Evolutionary conservation across 2,113 vertebrate species (phyloP), one percentile per base, ranked within the genome.

Genomic region (Crypturellus undulatus): DNA sequence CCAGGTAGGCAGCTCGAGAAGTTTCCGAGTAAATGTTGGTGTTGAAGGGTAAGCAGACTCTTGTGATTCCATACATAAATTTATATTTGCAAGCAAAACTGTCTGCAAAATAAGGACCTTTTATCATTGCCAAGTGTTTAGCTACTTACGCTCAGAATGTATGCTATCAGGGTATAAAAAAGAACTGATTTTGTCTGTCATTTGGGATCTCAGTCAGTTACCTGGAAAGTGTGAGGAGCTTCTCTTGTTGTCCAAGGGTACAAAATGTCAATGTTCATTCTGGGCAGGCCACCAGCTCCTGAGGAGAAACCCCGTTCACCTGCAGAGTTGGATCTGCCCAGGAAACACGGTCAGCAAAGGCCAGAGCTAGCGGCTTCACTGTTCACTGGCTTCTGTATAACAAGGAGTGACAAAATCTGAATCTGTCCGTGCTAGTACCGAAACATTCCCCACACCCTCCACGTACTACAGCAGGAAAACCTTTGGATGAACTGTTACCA

Each of bases 1-100:
- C 95, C 98, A 99, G 98, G 99, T 99, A 97, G 76, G 97, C 96
- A 60, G 82, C 45, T 54, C 45, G 62, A 62, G 75, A 71, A 14
- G 10, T 75, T 85, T 86, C 68, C 45, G 25, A 72, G 80, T 89
- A 64, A 49, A 56, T 24, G 64, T 75, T 89, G 86, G 59, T 42
- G 3, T 42, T 82, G 83, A 62, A 89, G 80, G 70, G 49, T 47
- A 92, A 86, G 67, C 83, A 59, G 45, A 11, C 62, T 84, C 49
- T 38, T 67, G 59, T 79, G 43, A 13, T 81, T 47, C 58, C 78
- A 21, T 22, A 10, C 38, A 1, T 62, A 10, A 19, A 59, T 93
- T 70, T 59, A 2, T 38, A 34, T 87, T 84, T 95, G 18, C 69
- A 51, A 71, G 72, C 56, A 68, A 26, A n/a, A 3, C 51, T 21